Base-by-base conservation (phyloP, 2,888 invertebrate species). In the Scaptomyza reducta region DNA sequence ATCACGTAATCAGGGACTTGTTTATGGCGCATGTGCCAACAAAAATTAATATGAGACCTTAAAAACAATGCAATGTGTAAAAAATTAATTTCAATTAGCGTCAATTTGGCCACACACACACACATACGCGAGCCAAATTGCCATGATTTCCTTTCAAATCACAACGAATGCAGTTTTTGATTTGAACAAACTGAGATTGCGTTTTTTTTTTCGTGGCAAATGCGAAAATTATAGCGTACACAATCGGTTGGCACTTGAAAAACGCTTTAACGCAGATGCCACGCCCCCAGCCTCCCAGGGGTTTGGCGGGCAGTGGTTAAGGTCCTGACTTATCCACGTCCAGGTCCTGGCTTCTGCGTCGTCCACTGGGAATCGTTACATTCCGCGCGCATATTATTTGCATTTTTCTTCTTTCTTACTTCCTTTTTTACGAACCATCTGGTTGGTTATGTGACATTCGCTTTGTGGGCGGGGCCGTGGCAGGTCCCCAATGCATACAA, bases 1-100 rank as follows among this genome's bases (percentile, higher is more conserved):
- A 88, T 85, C 84, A 85, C 82, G 87, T 87, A 88, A 85, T 87
- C 89, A 74, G 58, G 66, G 57, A 81, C 82, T 84, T 81, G 89
- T 88, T 85, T 80, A 82, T 82, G 55, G 88, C 88, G 81, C 81
- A 81, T 87, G 88, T 81, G 88, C 88, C 86, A 82, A 63, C 55
- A 33, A 29, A 35, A 51, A 56, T 72, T 53, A 50, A 50, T 38
- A 35, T n/a, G 22, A 42, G 35, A 40, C 49, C 50, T 14, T 9
- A 31, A 44, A 54, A 18, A 18, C 18, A 18, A 42, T 41, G 11
- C 14, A 49, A 49, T 42, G 42, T 40, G 59, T 58, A 50, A 50
- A 71, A 77, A 84, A 87, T 84, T 74, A 69, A 74, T 88, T 71
- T 88, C 81, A 88, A 85, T 85, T 88, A 81, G 78, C 74, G 57